A percentile compares a stretch with the other conserved stretches of the same genome.
Conservation (phyloP, 2,113 vertebrate genomes). For the Pelmatolapia mariae region DNA sequence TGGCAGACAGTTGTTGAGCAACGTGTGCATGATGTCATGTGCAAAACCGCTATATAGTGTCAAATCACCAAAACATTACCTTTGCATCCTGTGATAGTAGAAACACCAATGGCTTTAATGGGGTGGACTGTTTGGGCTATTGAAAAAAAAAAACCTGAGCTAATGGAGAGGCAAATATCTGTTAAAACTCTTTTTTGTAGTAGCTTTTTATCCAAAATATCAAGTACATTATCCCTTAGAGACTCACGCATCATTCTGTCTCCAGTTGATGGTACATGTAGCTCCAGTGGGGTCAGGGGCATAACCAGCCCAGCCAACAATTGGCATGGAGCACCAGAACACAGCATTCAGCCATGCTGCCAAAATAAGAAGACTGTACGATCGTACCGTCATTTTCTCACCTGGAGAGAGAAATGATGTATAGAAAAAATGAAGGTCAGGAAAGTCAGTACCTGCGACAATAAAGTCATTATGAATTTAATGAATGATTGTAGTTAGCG, state of each 20-base stretch:
- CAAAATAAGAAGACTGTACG: slow-evolving; percentile 80
- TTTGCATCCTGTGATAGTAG: neutral
- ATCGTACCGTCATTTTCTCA: slow-evolving; percentile 81
- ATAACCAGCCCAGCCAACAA: slow-evolving; percentile 89
- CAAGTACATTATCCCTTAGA: neutral
- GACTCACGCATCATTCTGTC: slow-evolving; percentile 85
- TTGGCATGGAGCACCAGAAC: slow-evolving; percentile 92
- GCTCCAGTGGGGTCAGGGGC: slow-evolving; percentile 94
- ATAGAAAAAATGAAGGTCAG: neutral
- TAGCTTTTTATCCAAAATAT: neutral
- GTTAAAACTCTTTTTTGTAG: neutral
- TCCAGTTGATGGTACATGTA: slow-evolving; percentile 96
- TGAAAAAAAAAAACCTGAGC: neutral
- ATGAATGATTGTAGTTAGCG: neutral
- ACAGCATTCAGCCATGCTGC: slow-evolving; percentile 92
- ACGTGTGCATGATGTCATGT: neutral
- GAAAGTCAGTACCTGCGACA: neutral
- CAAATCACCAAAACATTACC: neutral
- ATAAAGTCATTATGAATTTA: neutral
- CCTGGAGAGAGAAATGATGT: slow-evolving; percentile 61
- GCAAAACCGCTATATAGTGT: neutral
- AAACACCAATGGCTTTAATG: neutral
- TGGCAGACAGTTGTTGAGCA: neutral
- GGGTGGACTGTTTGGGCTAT: neutral
- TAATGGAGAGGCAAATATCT: neutral